These are phyloP conservation scores for Axinella damicornis DNA, from an alignment of 37 sponge, comb jelly and placozoan genomes.

Conservation along the genomic window DNA sequence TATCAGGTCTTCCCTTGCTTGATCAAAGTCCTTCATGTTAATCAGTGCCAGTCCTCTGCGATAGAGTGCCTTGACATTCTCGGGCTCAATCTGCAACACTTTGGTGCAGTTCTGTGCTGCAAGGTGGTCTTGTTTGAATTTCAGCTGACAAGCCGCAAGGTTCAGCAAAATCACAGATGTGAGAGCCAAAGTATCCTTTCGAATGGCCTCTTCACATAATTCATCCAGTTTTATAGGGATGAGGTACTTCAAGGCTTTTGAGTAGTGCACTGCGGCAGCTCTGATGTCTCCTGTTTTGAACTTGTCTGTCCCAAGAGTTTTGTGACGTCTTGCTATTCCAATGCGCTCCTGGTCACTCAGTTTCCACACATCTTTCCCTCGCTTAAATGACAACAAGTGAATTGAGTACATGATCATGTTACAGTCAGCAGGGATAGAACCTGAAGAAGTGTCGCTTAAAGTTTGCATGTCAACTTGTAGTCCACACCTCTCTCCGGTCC, in stretches of 20 bases:
- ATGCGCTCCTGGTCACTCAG: slow-evolving; percentile 34
- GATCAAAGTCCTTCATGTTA: slow-evolving; percentile 56
- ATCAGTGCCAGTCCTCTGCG: slow-evolving; percentile 56
- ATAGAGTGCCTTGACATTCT: slow-evolving; percentile 66
- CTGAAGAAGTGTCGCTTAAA: background rate
- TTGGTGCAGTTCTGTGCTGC: slow-evolving; percentile 48
- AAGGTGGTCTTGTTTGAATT: slow-evolving; percentile 41
- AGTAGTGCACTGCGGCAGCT: slow-evolving; percentile 53
- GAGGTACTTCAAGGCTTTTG: slow-evolving; percentile 60
- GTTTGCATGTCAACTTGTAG: background rate
- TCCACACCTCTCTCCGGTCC: slow-evolving; percentile 36
- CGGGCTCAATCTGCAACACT: slow-evolving; percentile 31
- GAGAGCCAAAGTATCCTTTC: slow-evolving; percentile 16
- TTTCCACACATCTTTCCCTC: slow-evolving; percentile 63
- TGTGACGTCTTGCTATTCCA: slow-evolving; percentile 44
- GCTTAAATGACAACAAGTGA: slow-evolving; percentile 26
- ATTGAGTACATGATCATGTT: slow-evolving; percentile 20
- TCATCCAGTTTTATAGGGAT: slow-evolving; percentile 2
- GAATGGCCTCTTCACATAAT: background rate
- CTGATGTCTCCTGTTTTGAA: slow-evolving; percentile 18
- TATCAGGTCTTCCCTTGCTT: slow-evolving; percentile 36
- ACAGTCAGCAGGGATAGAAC: background rate
- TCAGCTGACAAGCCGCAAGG: slow-evolving; percentile 79
- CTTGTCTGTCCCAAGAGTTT: slow-evolving; percentile 38
- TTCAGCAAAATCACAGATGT: slow-evolving; percentile 40